A percentile compares a stretch with the other conserved stretches of the same genome.
phyloP scores from a whole-genome alignment of 2,113 vertebrate genomes.

The Sceloporus undulatus region DNA sequence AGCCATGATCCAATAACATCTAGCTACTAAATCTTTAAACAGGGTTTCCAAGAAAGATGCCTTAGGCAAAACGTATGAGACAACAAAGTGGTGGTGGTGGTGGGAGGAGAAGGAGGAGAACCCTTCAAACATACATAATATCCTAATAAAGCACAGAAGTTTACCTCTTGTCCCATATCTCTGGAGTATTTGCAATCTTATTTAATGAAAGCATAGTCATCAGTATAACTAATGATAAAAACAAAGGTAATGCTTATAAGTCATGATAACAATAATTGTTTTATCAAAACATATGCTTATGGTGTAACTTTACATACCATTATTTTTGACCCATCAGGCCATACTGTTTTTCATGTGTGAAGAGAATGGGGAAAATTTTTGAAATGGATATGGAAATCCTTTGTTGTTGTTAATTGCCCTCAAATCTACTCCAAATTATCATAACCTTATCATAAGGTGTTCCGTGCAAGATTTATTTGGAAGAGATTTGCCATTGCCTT shows the following conservation, averaged over 20 bases:
- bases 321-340: too few species aligned
- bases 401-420: too few species aligned
- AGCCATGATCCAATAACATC: conserved; percentile 25
- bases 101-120: too few species aligned
- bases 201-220: conserved; percentile 9
- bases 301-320: too few species aligned
- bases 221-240: not conserved
- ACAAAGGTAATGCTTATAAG: not conserved
- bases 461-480: too few species aligned
- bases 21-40: conserved; percentile 59
- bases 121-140: conserved; percentile 35
- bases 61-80: conserved; percentile 49
- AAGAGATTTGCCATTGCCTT: too few species aligned
- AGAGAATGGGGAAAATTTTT: too few species aligned
- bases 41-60: conserved; percentile 45
- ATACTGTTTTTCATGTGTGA: not conserved
- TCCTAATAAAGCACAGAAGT: conserved; percentile 28
- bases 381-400: too few species aligned
- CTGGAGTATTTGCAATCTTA: conserved; percentile 28
- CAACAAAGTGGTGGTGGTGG: not conserved
- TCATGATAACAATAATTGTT: not conserved
- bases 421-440: too few species aligned
- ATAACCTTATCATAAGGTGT: too few species aligned
- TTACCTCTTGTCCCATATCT: conserved; percentile 39
- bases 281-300: not conserved